Percentiles rank a stretch among this genome's conserved stretches.
Evolutionary conservation across 2,888 invertebrate species (phyloP).

Genomic region (Cantharis lateralis): DNA sequence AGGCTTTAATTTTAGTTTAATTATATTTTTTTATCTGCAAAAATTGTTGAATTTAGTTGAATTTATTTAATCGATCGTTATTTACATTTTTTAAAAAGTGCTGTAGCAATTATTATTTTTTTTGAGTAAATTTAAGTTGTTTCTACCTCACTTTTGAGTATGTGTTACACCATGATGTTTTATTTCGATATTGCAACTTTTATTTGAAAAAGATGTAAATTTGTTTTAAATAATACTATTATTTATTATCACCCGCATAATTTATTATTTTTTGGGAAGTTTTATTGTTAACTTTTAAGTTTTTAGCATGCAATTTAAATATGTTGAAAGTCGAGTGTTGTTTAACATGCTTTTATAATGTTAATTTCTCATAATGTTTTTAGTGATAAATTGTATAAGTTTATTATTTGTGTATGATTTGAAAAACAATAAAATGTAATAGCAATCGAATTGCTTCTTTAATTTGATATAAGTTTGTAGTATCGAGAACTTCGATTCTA

Average conservation of each 20-base stretch:
- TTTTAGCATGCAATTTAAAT: background rate
- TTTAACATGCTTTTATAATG: background rate
- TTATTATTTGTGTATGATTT: background rate
- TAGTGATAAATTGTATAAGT: background rate
- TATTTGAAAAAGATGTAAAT: background rate
- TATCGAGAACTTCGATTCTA: too few relatives aligned
- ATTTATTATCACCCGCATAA: background rate
- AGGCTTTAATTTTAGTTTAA: background rate
- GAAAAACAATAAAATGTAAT: background rate
- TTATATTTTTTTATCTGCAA: background rate
- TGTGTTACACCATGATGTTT: background rate
- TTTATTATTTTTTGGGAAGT: background rate
- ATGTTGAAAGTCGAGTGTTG: background rate
- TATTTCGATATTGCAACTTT: background rate
- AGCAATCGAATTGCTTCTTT: background rate
- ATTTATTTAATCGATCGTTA: background rate
- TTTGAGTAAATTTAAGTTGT: background rate
- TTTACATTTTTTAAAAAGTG: background rate
- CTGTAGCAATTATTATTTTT: background rate
- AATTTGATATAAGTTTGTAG: background rate
- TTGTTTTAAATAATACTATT: background rate
- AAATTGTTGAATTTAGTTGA: background rate
- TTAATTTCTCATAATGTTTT: background rate
- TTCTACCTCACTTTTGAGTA: background rate
- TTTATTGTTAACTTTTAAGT: background rate